Percentiles rank a stretch among this genome's conserved stretches.
Conservation (phyloP, 2,113 vertebrate species). For the Lepisosteus osseus region DNA sequence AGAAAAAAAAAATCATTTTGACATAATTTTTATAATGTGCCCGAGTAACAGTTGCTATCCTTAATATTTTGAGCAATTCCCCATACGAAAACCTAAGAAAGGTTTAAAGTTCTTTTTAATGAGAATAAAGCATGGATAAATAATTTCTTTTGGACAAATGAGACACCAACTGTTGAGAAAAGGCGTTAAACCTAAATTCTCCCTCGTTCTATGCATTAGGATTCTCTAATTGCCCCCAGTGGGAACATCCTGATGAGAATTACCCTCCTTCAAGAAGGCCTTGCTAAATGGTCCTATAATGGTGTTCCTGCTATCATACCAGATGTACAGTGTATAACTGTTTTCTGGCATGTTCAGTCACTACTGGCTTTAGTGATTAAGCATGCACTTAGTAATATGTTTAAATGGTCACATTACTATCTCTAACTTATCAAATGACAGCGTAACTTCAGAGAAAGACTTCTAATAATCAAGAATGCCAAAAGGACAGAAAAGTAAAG, state of each 20-base stretch:
- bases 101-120: no score
- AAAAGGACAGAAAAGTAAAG: no score
- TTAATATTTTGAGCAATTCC: no score
- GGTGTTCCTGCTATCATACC: conserved; percentile 12
- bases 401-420: not conserved
- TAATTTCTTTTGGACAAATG: no score
- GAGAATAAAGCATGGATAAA: no score
- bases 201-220: not conserved
- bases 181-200: not conserved
- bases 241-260: conserved; percentile 1
- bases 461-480: no score
- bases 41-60: no score
- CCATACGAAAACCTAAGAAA: not conserved
- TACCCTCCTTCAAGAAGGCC: not conserved
- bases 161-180: not conserved
- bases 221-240: conserved; percentile 19
- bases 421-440: not conserved
- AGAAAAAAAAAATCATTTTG: conserved; percentile 31
- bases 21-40: no score
- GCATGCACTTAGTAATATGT: not conserved
- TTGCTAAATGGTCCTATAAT: conserved; percentile 4
- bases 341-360: no score
- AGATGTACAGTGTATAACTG: conserved; percentile 2
- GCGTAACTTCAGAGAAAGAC: not conserved
- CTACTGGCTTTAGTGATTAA: not conserved